Percentiles rank a stretch among this genome's conserved stretches.
Conservation (phyloP, 1,140 invertebrate species). For the Argopecten irradians region DNA sequence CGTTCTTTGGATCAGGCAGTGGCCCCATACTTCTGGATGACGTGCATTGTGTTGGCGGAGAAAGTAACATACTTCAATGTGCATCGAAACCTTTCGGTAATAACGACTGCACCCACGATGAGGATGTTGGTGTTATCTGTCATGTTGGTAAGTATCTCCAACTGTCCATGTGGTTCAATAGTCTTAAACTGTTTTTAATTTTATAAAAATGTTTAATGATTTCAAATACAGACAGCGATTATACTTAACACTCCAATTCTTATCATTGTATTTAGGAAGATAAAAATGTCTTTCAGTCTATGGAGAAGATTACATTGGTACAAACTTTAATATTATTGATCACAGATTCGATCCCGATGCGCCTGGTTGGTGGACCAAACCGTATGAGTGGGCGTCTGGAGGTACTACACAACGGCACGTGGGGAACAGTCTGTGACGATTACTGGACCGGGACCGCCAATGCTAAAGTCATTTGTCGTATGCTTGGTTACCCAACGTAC, state of each 20-base stretch:
- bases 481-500: constrained; percentile 54
- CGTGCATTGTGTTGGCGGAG: constrained; percentile 80
- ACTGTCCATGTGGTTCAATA: constrained; percentile 41
- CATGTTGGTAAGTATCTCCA: constrained; percentile 39
- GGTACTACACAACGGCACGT: constrained; percentile 76
- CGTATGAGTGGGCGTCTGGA: constrained; percentile 83
- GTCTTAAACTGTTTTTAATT: too few species aligned
- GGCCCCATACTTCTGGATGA: constrained; percentile 60
- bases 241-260: too few species aligned
- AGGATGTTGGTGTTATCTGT: constrained; percentile 64
- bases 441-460: constrained; percentile 31
- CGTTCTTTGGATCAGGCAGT: constrained; percentile 71
- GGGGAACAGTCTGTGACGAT: constrained; percentile 64
- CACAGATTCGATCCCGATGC: constrained; percentile 80
- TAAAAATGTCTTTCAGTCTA: too few species aligned
- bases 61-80: constrained; percentile 80
- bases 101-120: constrained; percentile 56
- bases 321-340: too few species aligned
- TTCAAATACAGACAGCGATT: too few species aligned
- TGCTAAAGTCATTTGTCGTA: constrained; percentile 56
- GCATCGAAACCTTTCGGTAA: constrained; percentile 79
- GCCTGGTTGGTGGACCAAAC: constrained; percentile 79
- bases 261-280: too few species aligned
- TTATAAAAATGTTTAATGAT: too few species aligned
- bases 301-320: too few species aligned